Evolutionary conservation across 2,113 vertebrate genomes (phyloP).

Genomic region (Columba janthina): DNA sequence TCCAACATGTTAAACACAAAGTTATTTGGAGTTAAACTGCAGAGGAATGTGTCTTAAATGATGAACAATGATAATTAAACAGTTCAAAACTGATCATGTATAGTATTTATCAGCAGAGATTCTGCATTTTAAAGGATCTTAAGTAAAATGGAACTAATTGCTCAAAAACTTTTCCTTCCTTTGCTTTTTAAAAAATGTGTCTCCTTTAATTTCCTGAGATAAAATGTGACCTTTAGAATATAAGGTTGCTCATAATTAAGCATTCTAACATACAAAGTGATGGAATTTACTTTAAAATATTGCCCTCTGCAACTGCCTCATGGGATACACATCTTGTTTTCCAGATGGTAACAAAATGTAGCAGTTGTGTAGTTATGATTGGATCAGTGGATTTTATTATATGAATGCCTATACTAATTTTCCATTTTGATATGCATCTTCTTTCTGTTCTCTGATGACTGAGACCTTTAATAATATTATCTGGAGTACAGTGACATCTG

Average conservation of each 20-base stretch:
- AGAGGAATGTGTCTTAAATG: not conserved
- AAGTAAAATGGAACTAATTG: constrained; percentile 34
- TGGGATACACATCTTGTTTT: constrained; percentile 7
- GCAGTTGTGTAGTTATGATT: not conserved
- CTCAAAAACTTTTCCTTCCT: constrained; percentile 49
- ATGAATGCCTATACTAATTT: not conserved
- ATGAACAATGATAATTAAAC: constrained; percentile 30
- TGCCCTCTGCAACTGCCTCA: not conserved
- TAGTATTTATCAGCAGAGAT: constrained; percentile 46
- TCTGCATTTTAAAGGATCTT: not conserved
- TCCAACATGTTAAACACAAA: not conserved
- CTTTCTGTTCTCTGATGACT: not conserved
- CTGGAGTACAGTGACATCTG: not conserved
- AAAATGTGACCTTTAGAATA: not conserved
- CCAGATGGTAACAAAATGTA: not conserved
- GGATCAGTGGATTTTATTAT: constrained; percentile 27
- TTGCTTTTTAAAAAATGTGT: not conserved
- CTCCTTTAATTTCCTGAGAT: constrained; percentile 67
- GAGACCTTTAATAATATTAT: not conserved
- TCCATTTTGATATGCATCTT: not conserved
- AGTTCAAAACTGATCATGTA: constrained; percentile 31
- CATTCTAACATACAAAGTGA: constrained; percentile 39
- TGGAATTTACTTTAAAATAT: constrained; percentile 29
- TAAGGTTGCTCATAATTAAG: constrained; percentile 55
- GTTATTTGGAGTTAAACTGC: not conserved